These are phyloP conservation scores for Caenorhabditis afra DNA, from an alignment of 2,888 invertebrate species.

Conservation along the genomic window DNA sequence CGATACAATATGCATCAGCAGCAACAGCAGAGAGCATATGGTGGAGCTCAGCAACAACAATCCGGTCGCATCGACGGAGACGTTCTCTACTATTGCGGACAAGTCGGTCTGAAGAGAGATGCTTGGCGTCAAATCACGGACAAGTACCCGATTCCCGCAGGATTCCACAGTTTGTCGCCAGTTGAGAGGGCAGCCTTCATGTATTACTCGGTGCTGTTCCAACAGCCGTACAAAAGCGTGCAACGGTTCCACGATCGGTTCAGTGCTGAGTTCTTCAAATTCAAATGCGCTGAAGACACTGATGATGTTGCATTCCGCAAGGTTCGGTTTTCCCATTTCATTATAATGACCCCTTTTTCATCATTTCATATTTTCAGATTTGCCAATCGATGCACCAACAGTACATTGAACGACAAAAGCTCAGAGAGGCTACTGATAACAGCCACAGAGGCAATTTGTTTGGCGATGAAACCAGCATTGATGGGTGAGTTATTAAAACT, in stretches of 20 bases:
- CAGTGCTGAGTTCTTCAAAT: constrained; percentile 73
- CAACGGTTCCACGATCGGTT: constrained; percentile 68
- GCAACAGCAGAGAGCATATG: neutral
- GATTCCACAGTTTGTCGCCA: constrained; percentile 58
- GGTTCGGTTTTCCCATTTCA: constrained; percentile 39
- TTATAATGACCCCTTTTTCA: neutral
- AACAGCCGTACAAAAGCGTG: constrained; percentile 57
- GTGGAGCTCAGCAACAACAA: constrained; percentile 1
- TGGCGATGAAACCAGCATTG: constrained; percentile 77
- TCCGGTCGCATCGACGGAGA: constrained; percentile 5
- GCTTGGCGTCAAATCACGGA: constrained; percentile 32
- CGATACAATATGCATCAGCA: constrained; percentile 42
- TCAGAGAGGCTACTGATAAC: constrained; percentile 60
- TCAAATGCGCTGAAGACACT: constrained; percentile 52
- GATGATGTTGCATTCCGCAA: constrained; percentile 68
- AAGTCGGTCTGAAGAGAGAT: constrained; percentile 59
- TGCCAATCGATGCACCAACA: constrained; percentile 69
- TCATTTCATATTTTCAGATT: constrained; percentile 64
- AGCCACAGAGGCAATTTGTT: constrained; percentile 67
- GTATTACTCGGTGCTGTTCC: constrained; percentile 69
- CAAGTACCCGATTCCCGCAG: constrained; percentile 63
- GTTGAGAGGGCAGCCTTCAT: constrained; percentile 73
- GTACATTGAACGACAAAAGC: constrained; percentile 36
- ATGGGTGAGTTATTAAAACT: constrained; percentile 63
- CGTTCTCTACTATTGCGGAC: constrained; percentile 64